Evolutionary conservation across 2,113 vertebrate species (phyloP), one percentile per base, ranked within the genome.

Genomic region (Epinephelus fuscoguttatus): DNA sequence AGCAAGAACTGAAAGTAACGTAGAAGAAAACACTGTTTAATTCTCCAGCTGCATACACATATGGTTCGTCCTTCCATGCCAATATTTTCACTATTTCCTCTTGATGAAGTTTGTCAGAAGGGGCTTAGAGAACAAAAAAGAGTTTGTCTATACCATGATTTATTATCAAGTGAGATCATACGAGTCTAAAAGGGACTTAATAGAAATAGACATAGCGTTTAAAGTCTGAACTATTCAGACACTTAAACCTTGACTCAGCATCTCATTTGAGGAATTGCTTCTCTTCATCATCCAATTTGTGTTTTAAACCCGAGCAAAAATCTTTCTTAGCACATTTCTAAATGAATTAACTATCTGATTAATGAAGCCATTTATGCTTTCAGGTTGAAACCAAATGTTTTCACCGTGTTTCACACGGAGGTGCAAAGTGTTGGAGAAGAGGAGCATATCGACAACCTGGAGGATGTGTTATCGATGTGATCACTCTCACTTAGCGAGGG

Each of bases 401-500:
- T 56, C 21, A 47, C 33, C 1, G 18, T 62, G 67, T 84, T 84
- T 75, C 61, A 86, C 49, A 69, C 62, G 1, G 57, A 88, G 76
- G 25, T 12, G 4, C 21, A 80, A 84, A 78, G 62, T 63, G 73
- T 70, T 40, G 30, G 70, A 64, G 69, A 70, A 76, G 83, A 82
- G 55, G 64, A 88, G 78, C 61, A 10, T 76, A 92, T 92, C 55
- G 80, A 91, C 89, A 88, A 69, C 75, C 81, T 70, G 81, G 68
- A 88, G 80, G 86, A 85, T 85, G 75, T 70, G 64, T 47, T 86
- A 91, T 92, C 47, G 93, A 93, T 87, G 89, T 68, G 82, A 94
- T 94, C 84, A 56, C 86, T 90, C 85, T 90, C 84, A 85, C 84
- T 92, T 87, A 87, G 81, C 47, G 62, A 82, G 72, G 40, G 55